Evolutionary conservation across 2,113 vertebrate genomes (phyloP).

Genomic region (Sapajus apella): DNA sequence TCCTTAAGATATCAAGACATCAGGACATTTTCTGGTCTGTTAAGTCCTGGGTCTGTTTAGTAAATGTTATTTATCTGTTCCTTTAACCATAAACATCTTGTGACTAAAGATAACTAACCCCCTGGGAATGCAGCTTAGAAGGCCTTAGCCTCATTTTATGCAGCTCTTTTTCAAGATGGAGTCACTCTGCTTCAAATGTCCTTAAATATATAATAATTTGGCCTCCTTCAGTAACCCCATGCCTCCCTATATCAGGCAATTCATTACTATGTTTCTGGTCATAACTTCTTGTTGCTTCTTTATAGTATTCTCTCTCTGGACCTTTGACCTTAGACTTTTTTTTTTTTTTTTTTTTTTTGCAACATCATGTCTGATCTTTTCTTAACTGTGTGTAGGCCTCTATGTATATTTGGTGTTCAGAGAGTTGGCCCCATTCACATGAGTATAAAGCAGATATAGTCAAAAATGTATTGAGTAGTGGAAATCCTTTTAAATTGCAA

Average conservation of each 20-base stretch:
- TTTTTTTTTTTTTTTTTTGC: background rate
- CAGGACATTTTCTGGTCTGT: too few relatives aligned
- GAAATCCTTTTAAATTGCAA: background rate
- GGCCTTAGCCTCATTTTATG: too few relatives aligned
- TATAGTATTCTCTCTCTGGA: background rate
- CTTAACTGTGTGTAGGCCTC: background rate
- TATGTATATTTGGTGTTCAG: background rate
- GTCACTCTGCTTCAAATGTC: too few relatives aligned
- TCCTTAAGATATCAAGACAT: too few relatives aligned
- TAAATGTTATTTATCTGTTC: too few relatives aligned
- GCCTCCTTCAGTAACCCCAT: background rate
- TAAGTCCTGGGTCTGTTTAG: too few relatives aligned
- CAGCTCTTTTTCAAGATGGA: too few relatives aligned
- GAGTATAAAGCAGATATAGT: background rate
- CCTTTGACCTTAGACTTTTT: background rate
- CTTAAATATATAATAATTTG: background rate
- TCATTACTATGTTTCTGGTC: background rate
- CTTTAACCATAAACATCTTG: too few relatives aligned
- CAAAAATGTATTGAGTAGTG: background rate
- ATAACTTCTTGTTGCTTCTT: background rate
- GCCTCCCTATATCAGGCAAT: background rate
- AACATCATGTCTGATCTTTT: background rate
- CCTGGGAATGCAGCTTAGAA: too few relatives aligned
- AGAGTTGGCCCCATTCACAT: background rate
- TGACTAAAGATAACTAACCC: too few relatives aligned